Evolutionary conservation across 2,888 invertebrate genomes (phyloP).

Genomic region (Macropis europaea): DNA sequence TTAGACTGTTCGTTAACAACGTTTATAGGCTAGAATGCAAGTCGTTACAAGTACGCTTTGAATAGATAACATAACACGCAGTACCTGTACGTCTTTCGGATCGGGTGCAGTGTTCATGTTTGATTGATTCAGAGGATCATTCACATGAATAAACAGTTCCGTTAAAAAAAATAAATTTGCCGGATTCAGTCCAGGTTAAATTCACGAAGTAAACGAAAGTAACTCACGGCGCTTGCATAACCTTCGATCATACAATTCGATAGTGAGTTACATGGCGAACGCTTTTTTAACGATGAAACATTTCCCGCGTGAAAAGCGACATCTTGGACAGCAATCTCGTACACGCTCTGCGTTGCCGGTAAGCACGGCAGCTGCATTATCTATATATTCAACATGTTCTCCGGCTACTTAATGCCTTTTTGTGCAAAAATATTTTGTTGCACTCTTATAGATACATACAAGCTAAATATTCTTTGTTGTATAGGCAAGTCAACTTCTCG

Average conservation of each 20-base stretch:
- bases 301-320: not conserved
- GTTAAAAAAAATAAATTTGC: slow-evolving; percentile 18
- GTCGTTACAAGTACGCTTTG: not conserved
- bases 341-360: too few species aligned
- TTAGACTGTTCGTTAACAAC: not conserved
- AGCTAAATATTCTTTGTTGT: too few species aligned
- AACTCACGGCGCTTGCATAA: not conserved
- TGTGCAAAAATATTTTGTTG: too few species aligned
- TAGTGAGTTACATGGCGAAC: not conserved
- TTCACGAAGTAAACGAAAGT: slow-evolving; percentile 9
- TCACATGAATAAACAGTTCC: slow-evolving; percentile 22
- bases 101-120: slow-evolving; percentile 68
- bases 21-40: slow-evolving; percentile 5
- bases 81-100: slow-evolving; percentile 74
- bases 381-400: too few species aligned
- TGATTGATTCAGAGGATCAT: slow-evolving; percentile 5
- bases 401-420: too few species aligned
- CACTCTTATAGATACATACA: too few species aligned
- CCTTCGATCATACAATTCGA: not conserved
- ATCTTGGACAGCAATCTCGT: too few species aligned
- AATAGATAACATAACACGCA: slow-evolving; percentile 11
- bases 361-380: too few species aligned
- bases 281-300: not conserved
- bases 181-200: slow-evolving; percentile 5
- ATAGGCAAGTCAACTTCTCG: too few species aligned